Base-by-base conservation (phyloP, 2,113 vertebrate species). In the Poeciliopsis occidentalis region DNA sequence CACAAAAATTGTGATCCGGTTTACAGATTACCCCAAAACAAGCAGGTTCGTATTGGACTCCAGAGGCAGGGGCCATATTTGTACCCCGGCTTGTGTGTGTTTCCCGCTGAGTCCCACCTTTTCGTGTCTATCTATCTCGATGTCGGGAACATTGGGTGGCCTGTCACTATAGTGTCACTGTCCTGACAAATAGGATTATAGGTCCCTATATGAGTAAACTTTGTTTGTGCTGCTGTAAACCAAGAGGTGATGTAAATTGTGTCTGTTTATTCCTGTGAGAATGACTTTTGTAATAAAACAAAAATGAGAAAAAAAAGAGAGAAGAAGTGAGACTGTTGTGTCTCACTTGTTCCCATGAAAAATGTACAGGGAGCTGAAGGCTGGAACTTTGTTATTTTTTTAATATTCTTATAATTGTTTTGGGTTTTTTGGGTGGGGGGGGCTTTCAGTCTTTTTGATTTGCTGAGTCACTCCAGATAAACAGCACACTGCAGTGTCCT, bases 161-260 rank as follows among this genome's bases (percentile, higher is more conserved):
- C 80, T 65, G 79, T 69, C 77, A 69, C 68, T 66, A 57, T 57
- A 47, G 76, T 77, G 86, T 90, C 83, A 64, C 75, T 73, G 67
- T 87, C 70, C 86, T 71, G 81, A 85, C 83, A 67, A 85, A 86
- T 88, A 90, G 85, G 88, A 88, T 85, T 87, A 87, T 84, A 73
- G 82, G 78, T 82, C 87, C 86, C 83, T 88, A 57, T 57, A 79
- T 83, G 85, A 85, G 86, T 88, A 87, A 91, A 89, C 76, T 82
- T 57, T 90, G 87, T 91, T 79, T 86, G 90, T 91, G 86, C 87
- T 88, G 91, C 89, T 90, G 92, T 91, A 67, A 89, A 88, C 82
- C 82, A 78, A 88, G 85, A 89, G 88, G 86, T 93, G 87, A 91
- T 92, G 92, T 92, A 89, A 85, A 90, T 87, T 82, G 87, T 93